phyloP scores from a whole-genome alignment of 2,113 vertebrate species.

The Sphaerodactylus townsendi region DNA sequence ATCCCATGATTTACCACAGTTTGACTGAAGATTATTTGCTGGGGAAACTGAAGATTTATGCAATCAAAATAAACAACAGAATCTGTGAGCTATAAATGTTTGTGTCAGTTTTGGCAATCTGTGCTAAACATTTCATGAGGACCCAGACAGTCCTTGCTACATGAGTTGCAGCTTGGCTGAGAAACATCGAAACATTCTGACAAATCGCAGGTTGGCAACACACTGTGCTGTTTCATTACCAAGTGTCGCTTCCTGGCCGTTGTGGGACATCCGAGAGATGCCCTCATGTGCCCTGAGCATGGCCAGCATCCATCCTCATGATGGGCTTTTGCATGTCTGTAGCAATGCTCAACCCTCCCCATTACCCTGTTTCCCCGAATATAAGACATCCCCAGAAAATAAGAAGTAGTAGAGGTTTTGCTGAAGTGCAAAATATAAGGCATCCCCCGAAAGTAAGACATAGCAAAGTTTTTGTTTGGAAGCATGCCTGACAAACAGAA shows the following conservation, averaged over 20 bases:
- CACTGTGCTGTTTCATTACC: constrained; percentile 36
- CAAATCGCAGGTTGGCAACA: constrained; percentile 47
- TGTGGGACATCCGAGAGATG: background rate
- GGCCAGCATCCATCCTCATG: background rate
- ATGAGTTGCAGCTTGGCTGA: background rate
- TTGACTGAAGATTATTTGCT: constrained; percentile 24
- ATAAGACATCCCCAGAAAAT: no score
- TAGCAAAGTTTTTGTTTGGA: no score
- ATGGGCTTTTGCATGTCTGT: constrained; percentile 24
- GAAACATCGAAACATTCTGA: constrained; percentile 30
- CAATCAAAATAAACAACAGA: background rate
- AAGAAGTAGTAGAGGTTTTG: no score
- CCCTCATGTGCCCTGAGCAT: background rate
- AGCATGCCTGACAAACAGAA: no score
- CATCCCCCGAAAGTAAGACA: no score
- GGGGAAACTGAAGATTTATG: constrained; percentile 28
- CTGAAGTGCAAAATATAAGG: no score
- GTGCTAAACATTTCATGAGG: no score
- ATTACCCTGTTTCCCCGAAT: no score
- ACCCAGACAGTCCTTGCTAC: background rate
- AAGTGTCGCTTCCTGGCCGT: constrained; percentile 48
- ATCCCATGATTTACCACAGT: background rate
- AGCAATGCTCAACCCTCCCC: constrained; percentile 1
- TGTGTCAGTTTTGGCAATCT: constrained; percentile 27
- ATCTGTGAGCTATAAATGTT: background rate